Percentiles rank a stretch among this genome's conserved stretches.
Conservation (phyloP, 2,113 vertebrate genomes). For the Crotalus viridis region DNA sequence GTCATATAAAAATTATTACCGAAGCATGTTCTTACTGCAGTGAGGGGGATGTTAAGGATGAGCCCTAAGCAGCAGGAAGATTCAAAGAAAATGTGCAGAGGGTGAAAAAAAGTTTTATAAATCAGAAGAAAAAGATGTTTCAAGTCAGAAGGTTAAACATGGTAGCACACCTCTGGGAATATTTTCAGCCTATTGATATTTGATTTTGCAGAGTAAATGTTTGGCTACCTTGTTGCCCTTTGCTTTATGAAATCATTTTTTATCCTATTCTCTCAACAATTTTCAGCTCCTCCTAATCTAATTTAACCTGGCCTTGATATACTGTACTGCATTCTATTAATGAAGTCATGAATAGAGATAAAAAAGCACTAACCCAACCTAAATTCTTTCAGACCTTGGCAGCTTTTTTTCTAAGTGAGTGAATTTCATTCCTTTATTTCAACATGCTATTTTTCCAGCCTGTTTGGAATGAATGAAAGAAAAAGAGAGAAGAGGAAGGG, state of each 20-base stretch:
- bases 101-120: neutral
- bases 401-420: neutral
- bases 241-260: conserved; percentile 3
- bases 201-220: neutral
- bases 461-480: neutral
- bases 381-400: neutral
- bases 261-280: neutral
- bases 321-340: neutral
- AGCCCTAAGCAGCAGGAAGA: neutral
- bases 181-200: neutral
- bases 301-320: neutral
- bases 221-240: neutral
- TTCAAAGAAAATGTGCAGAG: neutral
- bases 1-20: neutral
- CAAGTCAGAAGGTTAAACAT: neutral
- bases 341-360: neutral
- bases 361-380: neutral
- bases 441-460: neutral
- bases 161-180: neutral
- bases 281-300: neutral
- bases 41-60: neutral
- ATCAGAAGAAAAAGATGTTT: neutral
- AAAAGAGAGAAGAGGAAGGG: neutral
- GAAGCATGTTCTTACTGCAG: neutral
- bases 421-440: neutral